phyloP scores from a whole-genome alignment of 2,797 vertebrate species.

The Chaunax sp. region DNA sequence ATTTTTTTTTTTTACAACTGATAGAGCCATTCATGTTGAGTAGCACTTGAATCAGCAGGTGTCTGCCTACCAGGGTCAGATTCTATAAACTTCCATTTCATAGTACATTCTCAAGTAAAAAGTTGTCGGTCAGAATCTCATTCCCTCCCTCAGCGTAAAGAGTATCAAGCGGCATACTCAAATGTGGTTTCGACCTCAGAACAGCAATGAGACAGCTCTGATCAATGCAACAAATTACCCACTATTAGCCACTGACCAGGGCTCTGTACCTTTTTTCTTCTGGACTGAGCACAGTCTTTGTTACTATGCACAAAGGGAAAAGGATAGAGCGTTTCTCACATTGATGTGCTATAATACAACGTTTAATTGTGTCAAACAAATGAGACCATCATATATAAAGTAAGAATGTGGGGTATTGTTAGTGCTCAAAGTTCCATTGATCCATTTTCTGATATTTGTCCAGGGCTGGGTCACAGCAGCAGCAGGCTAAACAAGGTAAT shows the following conservation, averaged over 20 bases:
- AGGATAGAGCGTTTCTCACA: constrained; percentile 33
- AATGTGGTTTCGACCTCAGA: constrained; percentile 46
- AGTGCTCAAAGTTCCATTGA: constrained; percentile 16
- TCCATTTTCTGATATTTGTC: neutral
- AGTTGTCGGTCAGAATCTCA: constrained; percentile 32
- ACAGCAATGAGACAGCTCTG: constrained; percentile 43
- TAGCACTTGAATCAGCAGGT: constrained; percentile 7
- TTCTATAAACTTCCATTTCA: constrained; percentile 42
- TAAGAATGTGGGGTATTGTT: constrained; percentile 20
- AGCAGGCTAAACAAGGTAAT: neutral
- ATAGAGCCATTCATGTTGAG: too few relatives aligned
- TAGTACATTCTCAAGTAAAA: constrained; percentile 32
- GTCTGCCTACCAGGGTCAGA: constrained; percentile 23
- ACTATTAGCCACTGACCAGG: constrained; percentile 60
- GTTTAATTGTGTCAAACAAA: constrained; percentile 48
- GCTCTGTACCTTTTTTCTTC: constrained; percentile 33
- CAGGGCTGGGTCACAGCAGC: accelerated
- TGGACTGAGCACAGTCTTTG: constrained; percentile 40
- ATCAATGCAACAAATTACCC: constrained; percentile 72
- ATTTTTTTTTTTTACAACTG: too few relatives aligned
- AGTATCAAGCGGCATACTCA: constrained; percentile 42
- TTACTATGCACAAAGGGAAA: constrained; percentile 37
- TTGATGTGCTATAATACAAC: constrained; percentile 36
- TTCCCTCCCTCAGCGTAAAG: constrained; percentile 39
- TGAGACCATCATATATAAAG: constrained; percentile 22